These are phyloP conservation scores for Microvelia longipes DNA, from an alignment of 1,140 invertebrate genomes.

Conservation along the genomic window DNA sequence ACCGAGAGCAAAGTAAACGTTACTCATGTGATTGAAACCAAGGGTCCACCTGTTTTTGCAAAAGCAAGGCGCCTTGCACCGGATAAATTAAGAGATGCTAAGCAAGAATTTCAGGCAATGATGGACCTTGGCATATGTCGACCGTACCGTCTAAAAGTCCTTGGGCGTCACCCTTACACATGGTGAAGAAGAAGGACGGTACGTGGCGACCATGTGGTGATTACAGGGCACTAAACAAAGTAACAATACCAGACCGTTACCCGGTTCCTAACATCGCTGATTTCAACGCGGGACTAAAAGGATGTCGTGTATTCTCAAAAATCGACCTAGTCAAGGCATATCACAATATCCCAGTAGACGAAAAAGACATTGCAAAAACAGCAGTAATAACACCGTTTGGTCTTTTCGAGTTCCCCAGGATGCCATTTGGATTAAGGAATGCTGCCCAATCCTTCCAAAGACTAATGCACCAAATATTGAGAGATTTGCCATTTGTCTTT, in stretches of 20 bases:
- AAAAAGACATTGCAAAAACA: constrained; percentile 21
- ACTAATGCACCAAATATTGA: constrained; percentile 32
- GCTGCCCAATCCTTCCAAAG: constrained; percentile 33
- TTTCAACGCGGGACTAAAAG: constrained; percentile 26
- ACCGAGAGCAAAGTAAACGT: not conserved
- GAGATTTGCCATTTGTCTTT: constrained; percentile 24
- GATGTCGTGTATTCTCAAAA: constrained; percentile 30
- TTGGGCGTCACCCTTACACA: constrained; percentile 32
- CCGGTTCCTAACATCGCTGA: constrained; percentile 26
- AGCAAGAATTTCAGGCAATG: constrained; percentile 25
- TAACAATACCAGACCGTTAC: constrained; percentile 29
- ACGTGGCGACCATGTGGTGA: constrained; percentile 32
- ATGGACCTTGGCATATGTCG: constrained; percentile 23
- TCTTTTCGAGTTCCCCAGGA: constrained; percentile 8
- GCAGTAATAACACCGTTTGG: constrained; percentile 13
- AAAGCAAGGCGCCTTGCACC: constrained; percentile 28
- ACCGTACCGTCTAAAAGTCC: constrained; percentile 23
- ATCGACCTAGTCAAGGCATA: constrained; percentile 35
- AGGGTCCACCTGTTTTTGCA: constrained; percentile 27
- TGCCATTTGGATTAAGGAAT: constrained; percentile 27
- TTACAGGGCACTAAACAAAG: constrained; percentile 32
- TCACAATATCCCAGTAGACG: constrained; percentile 30
- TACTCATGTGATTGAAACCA: not conserved
- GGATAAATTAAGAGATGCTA: constrained; percentile 22
- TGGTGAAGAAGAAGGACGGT: constrained; percentile 33